These are phyloP conservation scores for Odobenus rosmarus DNA, from an alignment of 2,113 vertebrate genomes.

Conservation along the genomic window DNA sequence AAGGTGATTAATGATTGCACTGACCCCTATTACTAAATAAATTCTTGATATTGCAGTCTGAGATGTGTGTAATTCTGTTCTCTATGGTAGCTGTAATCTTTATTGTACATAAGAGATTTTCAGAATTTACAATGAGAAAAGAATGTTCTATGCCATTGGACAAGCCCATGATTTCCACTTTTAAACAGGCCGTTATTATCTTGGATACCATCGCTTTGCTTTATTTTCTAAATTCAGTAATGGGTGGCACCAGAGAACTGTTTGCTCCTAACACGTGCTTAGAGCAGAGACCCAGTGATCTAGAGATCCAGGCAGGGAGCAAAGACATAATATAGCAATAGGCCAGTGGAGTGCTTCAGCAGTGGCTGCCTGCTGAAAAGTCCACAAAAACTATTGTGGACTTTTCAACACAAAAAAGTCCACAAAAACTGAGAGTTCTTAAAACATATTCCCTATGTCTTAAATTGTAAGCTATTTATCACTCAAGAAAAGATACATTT, in stretches of 20 bases:
- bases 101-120: not conserved
- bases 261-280: not conserved
- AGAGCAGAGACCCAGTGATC: not conserved
- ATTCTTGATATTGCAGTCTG: not conserved
- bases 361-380: not conserved
- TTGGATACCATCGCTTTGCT: not conserved
- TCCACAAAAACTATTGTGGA: not conserved
- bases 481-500: not conserved
- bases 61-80: not conserved
- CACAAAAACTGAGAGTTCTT: not conserved
- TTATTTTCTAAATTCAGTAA: constrained; percentile 24
- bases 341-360: not conserved
- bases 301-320: not conserved
- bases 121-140: constrained; percentile 25
- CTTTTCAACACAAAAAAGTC: too few species aligned
- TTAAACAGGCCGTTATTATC: not conserved
- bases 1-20: not conserved
- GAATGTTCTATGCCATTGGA: not conserved
- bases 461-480: not conserved
- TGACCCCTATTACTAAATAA: not conserved
- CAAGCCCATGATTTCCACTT: not conserved
- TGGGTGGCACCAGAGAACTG: not conserved
- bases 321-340: not conserved
- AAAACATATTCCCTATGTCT: not conserved
- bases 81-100: not conserved